Conservation (phyloP, 2,888 invertebrate genomes). For the Hypena proboscidalis region DNA sequence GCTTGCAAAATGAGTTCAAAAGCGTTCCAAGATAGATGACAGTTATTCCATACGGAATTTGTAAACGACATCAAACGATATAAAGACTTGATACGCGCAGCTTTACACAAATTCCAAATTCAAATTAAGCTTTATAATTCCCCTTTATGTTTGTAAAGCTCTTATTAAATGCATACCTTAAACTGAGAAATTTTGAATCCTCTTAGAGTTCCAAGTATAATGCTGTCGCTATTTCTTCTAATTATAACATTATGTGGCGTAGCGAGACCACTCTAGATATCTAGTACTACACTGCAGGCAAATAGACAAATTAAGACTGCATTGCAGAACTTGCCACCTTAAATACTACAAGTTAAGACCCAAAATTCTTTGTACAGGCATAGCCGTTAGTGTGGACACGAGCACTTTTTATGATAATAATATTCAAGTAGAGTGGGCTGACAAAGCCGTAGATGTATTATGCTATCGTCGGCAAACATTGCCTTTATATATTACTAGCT, state of each 20-base stretch:
- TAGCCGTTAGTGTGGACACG: conserved; percentile 37
- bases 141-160: conserved; percentile 15
- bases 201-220: conserved; percentile 39
- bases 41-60: conserved; percentile 9
- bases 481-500: conserved; percentile 5
- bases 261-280: conserved; percentile 37
- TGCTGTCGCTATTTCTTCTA: conserved; percentile 41
- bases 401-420: conserved; percentile 46
- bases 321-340: conserved; percentile 24
- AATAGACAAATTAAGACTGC: conserved; percentile 28
- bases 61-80: not conserved
- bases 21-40: conserved; percentile 8
- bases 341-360: conserved; percentile 18
- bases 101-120: conserved; percentile 17
- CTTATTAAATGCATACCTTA: conserved; percentile 31
- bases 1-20: conserved; percentile 1
- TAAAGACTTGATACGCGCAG: conserved; percentile 4
- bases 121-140: conserved; percentile 20
- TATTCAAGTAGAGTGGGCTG: conserved; percentile 44
- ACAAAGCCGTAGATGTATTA: conserved; percentile 38
- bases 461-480: conserved; percentile 9
- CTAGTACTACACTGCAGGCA: conserved; percentile 25
- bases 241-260: conserved; percentile 40
- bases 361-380: conserved; percentile 22
- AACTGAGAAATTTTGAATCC: conserved; percentile 38